Conservation (phyloP, 2,113 vertebrate species). For the Cranoglanis bouderius region DNA sequence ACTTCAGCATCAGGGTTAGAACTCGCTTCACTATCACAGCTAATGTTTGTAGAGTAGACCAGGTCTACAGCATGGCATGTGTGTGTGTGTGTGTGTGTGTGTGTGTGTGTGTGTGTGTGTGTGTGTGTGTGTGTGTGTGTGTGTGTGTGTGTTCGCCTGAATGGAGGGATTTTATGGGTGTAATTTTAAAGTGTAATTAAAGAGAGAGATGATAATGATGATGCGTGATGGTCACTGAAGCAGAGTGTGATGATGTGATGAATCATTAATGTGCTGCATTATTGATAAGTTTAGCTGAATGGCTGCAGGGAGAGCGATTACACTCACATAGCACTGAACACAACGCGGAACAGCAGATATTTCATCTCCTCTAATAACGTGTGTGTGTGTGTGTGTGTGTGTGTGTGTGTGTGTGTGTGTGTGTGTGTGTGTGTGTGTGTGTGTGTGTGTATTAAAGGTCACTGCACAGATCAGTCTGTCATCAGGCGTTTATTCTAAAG, state of each 20-base stretch:
- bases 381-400: neutral
- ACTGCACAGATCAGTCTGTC: neutral
- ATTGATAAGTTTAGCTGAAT: neutral
- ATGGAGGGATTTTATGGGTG: neutral
- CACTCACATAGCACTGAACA: neutral
- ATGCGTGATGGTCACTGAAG: neutral
- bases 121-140: slow-evolving; percentile 7
- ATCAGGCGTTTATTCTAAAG: neutral
- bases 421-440: neutral
- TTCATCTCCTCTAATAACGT: neutral
- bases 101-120: slow-evolving; percentile 6
- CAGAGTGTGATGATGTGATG: neutral
- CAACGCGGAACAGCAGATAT: neutral
- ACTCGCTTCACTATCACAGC: neutral
- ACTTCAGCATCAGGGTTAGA: neutral
- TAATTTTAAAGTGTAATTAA: neutral
- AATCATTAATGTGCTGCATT: slow-evolving; percentile 6
- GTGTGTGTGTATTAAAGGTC: neutral
- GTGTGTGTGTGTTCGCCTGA: neutral
- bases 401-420: neutral
- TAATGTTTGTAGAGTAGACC: neutral
- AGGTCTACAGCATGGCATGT: neutral
- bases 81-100: neutral
- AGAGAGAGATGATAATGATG: neutral
- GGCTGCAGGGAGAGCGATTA: neutral